Evolutionary conservation across 1,140 invertebrate genomes (phyloP).

Genomic region (Drosophila miranda): DNA sequence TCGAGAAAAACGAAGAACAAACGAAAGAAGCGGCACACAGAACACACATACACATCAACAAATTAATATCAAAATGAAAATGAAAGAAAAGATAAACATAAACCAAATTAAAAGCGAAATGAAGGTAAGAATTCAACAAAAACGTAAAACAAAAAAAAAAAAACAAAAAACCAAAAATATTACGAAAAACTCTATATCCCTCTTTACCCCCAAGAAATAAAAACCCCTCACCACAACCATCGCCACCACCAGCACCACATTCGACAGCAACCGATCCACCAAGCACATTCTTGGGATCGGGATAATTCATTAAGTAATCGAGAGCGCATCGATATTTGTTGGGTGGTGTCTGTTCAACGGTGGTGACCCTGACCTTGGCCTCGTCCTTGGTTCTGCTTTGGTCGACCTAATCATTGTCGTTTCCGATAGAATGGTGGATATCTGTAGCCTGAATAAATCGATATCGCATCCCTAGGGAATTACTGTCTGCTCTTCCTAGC

Average conservation of each 20-base stretch:
- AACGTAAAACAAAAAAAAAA: constrained; percentile 48
- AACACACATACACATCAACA: constrained; percentile 49
- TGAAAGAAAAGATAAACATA: constrained; percentile 19
- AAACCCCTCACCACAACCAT: constrained; percentile 2
- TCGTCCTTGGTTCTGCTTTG: too few relatives aligned
- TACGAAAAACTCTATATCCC: constrained; percentile 44
- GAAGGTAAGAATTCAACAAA: constrained; percentile 75
- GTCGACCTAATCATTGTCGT: too few relatives aligned
- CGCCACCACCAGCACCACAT: neutral
- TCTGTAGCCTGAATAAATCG: too few relatives aligned
- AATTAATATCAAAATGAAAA: constrained; percentile 55
- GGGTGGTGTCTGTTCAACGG: too few relatives aligned
- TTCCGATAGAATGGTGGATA: too few relatives aligned
- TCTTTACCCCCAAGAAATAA: neutral
- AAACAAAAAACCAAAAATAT: constrained; percentile 49
- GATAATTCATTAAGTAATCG: too few relatives aligned
- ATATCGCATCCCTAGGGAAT: too few relatives aligned
- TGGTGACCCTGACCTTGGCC: too few relatives aligned
- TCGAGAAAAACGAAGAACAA: constrained; percentile 33
- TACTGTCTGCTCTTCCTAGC: too few relatives aligned
- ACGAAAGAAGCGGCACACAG: constrained; percentile 34
- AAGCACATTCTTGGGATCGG: too few relatives aligned
- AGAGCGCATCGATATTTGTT: too few relatives aligned
- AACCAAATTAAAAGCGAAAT: constrained; percentile 20
- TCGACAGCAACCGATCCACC: too few relatives aligned